Evolutionary conservation across 2,888 invertebrate genomes (phyloP).

Genomic region (Dasypolia templi): DNA sequence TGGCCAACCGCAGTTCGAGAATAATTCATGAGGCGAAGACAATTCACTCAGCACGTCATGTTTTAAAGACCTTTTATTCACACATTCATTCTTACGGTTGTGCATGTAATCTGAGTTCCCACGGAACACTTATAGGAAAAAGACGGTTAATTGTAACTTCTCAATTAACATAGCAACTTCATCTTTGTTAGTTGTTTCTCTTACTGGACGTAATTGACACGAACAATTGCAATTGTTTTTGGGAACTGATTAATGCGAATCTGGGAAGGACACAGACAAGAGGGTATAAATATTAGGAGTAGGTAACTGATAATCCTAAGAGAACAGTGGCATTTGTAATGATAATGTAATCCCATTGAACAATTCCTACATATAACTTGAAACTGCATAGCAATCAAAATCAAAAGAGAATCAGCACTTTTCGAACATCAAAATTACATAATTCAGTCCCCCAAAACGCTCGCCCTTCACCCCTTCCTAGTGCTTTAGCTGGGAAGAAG

Average conservation of each 20-base stretch:
- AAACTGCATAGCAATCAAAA: background rate
- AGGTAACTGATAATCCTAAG: background rate
- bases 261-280: background rate
- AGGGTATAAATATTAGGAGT: background rate
- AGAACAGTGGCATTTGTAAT: background rate
- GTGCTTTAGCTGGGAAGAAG: too few species aligned
- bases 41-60: constrained; percentile 49
- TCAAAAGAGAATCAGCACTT: too few species aligned
- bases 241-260: background rate
- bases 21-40: constrained; percentile 58
- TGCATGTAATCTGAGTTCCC: constrained; percentile 51
- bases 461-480: too few species aligned
- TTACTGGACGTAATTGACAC: constrained; percentile 11
- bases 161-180: constrained; percentile 37
- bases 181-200: constrained; percentile 20
- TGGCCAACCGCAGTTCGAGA: constrained; percentile 62
- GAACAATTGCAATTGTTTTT: constrained; percentile 21
- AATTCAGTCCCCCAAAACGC: too few species aligned
- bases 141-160: constrained; percentile 31
- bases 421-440: too few species aligned
- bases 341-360: background rate
- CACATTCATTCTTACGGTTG: constrained; percentile 47
- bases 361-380: background rate
- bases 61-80: constrained; percentile 49
- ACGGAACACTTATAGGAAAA: constrained; percentile 56